A percentile compares a stretch with the other conserved stretches of the same genome.
Evolutionary conservation across 2,113 vertebrate species (phyloP).

Genomic region (Apteryx owenii): DNA sequence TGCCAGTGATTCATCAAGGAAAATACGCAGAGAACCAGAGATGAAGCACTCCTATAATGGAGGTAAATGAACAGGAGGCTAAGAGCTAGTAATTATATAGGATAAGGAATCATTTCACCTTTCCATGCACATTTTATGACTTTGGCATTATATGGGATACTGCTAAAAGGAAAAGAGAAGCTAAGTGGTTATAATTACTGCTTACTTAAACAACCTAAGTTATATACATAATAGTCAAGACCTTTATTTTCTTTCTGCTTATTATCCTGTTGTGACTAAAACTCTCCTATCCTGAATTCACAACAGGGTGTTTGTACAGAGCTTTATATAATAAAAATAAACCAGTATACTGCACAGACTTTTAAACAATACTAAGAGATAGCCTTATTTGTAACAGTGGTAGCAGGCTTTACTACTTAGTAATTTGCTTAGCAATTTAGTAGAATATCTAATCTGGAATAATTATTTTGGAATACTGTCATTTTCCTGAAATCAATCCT

Average conservation of each 20-base stretch:
- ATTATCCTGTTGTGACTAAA: constrained; percentile 16
- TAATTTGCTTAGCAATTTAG: not conserved
- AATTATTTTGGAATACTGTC: not conserved
- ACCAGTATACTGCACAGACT: not conserved
- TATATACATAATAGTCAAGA: constrained; percentile 12
- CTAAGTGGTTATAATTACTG: constrained; percentile 7
- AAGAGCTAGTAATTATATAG: constrained; percentile 12
- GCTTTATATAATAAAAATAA: not conserved
- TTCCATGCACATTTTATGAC: not conserved
- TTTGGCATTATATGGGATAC: not conserved
- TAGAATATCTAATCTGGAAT: not conserved
- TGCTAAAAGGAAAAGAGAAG: constrained; percentile 35
- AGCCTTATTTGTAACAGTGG: not conserved
- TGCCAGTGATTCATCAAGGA: constrained; percentile 5
- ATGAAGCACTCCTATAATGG: not conserved
- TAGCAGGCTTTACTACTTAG: not conserved
- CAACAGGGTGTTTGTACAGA: not conserved
- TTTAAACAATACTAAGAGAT: not conserved
- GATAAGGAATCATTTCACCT: constrained; percentile 36
- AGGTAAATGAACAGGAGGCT: not conserved
- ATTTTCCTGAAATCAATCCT: constrained; percentile 5
- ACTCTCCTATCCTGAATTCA: not conserved
- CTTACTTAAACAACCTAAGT: constrained; percentile 40
- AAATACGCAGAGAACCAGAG: not conserved
- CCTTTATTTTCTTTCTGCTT: not conserved